phyloP scores from a whole-genome alignment of 2,888 invertebrate species.

The Boloria euphrosyne region DNA sequence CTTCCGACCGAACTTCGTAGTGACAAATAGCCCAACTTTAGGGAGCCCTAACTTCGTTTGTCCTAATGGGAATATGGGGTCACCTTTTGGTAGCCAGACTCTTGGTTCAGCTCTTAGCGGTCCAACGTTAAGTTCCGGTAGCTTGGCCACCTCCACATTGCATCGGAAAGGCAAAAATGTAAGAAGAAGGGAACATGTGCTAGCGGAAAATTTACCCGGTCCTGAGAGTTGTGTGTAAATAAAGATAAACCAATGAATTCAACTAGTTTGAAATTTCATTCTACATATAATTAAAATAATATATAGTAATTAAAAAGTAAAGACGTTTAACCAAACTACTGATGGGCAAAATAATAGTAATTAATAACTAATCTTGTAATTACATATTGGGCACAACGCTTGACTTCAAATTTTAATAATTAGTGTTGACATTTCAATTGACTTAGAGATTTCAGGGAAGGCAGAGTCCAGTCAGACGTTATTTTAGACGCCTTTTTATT shows the following conservation, averaged over 20 bases:
- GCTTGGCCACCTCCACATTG: slow-evolving; percentile 72
- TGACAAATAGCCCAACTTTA: slow-evolving; percentile 72
- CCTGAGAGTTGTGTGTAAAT: slow-evolving; percentile 92
- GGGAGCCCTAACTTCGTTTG: slow-evolving; percentile 78
- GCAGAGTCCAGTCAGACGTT: too few relatives aligned
- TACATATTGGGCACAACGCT: background rate
- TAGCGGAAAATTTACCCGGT: slow-evolving; percentile 92
- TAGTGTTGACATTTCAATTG: too few relatives aligned
- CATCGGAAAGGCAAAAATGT: slow-evolving; percentile 77
- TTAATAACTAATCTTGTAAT: background rate
- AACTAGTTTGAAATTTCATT: slow-evolving; percentile 24
- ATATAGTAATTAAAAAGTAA: background rate
- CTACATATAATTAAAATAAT: background rate
- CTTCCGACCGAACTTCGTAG: slow-evolving; percentile 71
- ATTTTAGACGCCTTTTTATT: too few relatives aligned
- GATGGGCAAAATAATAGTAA: background rate
- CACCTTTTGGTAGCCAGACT: slow-evolving; percentile 73
- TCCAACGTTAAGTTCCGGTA: slow-evolving; percentile 70
- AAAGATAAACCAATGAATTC: slow-evolving; percentile 25
- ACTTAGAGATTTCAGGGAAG: too few relatives aligned
- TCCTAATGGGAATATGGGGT: slow-evolving; percentile 71
- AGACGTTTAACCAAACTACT: background rate
- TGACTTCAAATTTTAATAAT: background rate
- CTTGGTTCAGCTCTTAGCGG: slow-evolving; percentile 65
- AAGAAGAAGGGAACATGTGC: slow-evolving; percentile 87